Conservation (phyloP, 2,797 vertebrate genomes). For the Ataeniobius toweri region DNA sequence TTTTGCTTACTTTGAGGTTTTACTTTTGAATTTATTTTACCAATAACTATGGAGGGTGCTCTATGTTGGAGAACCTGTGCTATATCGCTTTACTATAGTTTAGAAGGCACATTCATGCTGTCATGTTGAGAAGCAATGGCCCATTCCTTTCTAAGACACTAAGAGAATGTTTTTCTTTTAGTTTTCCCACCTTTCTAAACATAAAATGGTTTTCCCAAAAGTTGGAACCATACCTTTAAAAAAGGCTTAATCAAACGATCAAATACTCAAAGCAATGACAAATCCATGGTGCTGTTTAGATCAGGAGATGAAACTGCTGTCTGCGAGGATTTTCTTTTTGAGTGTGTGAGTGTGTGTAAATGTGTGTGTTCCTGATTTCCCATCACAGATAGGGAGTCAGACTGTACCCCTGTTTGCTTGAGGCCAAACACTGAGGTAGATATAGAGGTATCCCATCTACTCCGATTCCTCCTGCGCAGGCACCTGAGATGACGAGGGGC, state of each 20-base stretch:
- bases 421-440: slow-evolving; percentile 80
- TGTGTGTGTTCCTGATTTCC: slow-evolving; percentile 71
- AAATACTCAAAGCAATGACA: slow-evolving; percentile 44
- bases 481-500: slow-evolving; percentile 72
- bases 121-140: neutral
- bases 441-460: slow-evolving; percentile 69
- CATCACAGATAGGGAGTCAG: slow-evolving; percentile 62
- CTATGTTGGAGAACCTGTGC: neutral
- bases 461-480: slow-evolving; percentile 70
- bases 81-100: neutral
- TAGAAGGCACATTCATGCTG: slow-evolving; percentile 1
- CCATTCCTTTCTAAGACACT: neutral
- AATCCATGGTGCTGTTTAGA: slow-evolving; percentile 37
- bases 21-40: neutral
- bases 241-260: slow-evolving; percentile 19
- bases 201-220: slow-evolving; percentile 27
- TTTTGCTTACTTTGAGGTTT: neutral
- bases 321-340: slow-evolving; percentile 36
- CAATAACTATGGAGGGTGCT: neutral
- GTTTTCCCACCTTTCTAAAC: neutral
- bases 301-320: slow-evolving; percentile 51
- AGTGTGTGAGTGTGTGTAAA: slow-evolving; percentile 37
- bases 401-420: slow-evolving; percentile 55
- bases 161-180: neutral
- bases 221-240: slow-evolving; percentile 25